These are phyloP conservation scores for Argyresthia albistria DNA, from an alignment of 2,888 invertebrate genomes.

Conservation along the genomic window DNA sequence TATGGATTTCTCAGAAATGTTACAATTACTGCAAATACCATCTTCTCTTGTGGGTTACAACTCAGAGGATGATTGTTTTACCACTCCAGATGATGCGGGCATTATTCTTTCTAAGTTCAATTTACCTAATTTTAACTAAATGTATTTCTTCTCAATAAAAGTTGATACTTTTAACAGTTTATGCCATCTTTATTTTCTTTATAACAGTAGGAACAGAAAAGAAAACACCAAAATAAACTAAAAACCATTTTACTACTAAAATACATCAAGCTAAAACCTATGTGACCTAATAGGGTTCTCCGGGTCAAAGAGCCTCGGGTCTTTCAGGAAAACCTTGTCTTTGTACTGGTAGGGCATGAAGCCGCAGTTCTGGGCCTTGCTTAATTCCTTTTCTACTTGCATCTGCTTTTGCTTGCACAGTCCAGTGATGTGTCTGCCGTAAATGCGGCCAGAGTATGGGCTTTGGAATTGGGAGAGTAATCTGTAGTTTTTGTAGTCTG, in stretches of 20 bases:
- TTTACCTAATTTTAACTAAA: background rate
- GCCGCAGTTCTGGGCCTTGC: constrained; percentile 82
- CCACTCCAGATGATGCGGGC: constrained; percentile 35
- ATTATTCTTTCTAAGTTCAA: constrained; percentile 2
- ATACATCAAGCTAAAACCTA: constrained; percentile 71
- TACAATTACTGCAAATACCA: constrained; percentile 62
- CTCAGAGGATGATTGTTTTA: constrained; percentile 60
- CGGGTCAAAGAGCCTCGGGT: constrained; percentile 93
- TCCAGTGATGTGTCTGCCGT: constrained; percentile 94
- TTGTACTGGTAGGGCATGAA: constrained; percentile 90
- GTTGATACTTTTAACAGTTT: background rate
- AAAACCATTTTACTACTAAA: constrained; percentile 9
- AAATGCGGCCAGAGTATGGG: constrained; percentile 92
- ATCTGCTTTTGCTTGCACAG: constrained; percentile 88
- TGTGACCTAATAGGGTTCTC: constrained; percentile 87
- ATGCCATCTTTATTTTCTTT: background rate
- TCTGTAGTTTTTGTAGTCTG: constrained; percentile 93
- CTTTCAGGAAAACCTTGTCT: constrained; percentile 83
- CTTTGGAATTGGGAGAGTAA: constrained; percentile 97
- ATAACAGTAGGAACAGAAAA: constrained; percentile 8
- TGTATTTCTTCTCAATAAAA: background rate
- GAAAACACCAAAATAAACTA: constrained; percentile 10
- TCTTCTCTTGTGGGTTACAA: constrained; percentile 58
- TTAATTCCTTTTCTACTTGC: constrained; percentile 80
- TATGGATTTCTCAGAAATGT: constrained; percentile 59